Conservation (phyloP, 2,797 vertebrate genomes). For the Tinamus major region DNA sequence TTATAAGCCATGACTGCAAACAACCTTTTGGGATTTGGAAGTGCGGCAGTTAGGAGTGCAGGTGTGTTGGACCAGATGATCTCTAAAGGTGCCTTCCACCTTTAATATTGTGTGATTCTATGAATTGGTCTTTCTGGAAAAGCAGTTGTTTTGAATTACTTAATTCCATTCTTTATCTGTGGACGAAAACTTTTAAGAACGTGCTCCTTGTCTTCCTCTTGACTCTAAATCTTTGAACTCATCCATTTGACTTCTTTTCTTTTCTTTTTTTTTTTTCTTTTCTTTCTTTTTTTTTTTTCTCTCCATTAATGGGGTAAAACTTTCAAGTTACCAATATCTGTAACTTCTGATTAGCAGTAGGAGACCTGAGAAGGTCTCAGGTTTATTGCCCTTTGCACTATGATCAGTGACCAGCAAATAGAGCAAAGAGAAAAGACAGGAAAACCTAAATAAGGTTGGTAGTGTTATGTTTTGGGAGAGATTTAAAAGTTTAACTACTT, state of each 20-base stretch:
- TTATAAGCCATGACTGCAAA: neutral
- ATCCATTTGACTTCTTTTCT: neutral
- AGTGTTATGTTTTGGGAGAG: neutral
- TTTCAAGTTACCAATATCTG: neutral
- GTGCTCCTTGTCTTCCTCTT: neutral
- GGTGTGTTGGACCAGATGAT: no score
- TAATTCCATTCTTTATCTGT: neutral
- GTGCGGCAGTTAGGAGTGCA: neutral
- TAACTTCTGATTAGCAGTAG: neutral
- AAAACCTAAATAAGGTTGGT: neutral
- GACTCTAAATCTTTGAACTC: neutral
- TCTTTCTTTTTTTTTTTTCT: no score
- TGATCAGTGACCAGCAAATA: rapidly evolving
- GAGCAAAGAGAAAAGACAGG: neutral
- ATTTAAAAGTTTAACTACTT: neutral
- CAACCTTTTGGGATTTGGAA: neutral
- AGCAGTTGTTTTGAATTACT: neutral
- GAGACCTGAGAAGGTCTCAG: neutral
- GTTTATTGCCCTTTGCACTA: neutral
- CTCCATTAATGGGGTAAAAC: neutral
- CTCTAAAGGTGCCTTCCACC: no score
- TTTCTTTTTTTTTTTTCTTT: no score
- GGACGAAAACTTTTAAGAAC: neutral
- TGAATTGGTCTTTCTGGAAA: neutral
- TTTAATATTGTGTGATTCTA: no score